phyloP scores from a whole-genome alignment of 1,140 invertebrate species.

The Diplogasteroides magnus region DNA sequence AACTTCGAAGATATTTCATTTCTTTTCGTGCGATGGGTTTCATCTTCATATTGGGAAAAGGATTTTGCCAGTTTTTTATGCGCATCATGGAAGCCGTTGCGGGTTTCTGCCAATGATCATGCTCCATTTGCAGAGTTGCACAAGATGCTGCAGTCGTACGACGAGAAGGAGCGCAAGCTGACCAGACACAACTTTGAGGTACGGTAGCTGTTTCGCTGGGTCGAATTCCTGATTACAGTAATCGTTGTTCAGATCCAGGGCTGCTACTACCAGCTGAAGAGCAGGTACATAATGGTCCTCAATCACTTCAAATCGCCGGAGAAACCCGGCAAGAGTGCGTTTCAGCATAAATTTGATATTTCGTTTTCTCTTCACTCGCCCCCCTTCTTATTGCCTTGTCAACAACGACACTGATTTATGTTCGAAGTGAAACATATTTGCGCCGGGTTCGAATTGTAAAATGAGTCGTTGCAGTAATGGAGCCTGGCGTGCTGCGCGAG shows the following conservation, averaged over 20 bases:
- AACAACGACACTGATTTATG: too few species aligned
- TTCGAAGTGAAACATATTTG: too few species aligned
- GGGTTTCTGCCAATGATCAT: too few species aligned
- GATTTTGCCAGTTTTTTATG: too few species aligned
- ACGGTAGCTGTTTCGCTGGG: not conserved
- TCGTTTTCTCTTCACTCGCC: not conserved
- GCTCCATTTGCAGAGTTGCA: conserved; percentile 24
- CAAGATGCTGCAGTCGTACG: conserved; percentile 18
- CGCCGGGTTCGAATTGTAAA: too few species aligned
- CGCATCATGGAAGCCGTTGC: too few species aligned
- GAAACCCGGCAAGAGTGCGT: conserved; percentile 30
- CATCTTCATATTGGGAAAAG: too few species aligned
- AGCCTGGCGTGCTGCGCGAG: conserved; percentile 32
- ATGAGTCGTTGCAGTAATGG: conserved; percentile 27
- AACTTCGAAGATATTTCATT: too few species aligned
- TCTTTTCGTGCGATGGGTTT: too few species aligned
- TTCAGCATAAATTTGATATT: not conserved
- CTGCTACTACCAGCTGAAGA: conserved; percentile 35
- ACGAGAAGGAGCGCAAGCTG: conserved; percentile 18
- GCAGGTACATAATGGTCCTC: conserved; percentile 35
- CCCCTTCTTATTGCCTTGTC: too few species aligned
- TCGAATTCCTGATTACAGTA: not conserved
- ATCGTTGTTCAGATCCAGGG: conserved; percentile 33
- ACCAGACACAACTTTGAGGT: not conserved
- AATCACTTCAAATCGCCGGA: conserved; percentile 38